Percentiles rank a stretch among this genome's conserved stretches.
Evolutionary conservation across 2,888 invertebrate genomes (phyloP).

Genomic region (Clusia tigrina): DNA sequence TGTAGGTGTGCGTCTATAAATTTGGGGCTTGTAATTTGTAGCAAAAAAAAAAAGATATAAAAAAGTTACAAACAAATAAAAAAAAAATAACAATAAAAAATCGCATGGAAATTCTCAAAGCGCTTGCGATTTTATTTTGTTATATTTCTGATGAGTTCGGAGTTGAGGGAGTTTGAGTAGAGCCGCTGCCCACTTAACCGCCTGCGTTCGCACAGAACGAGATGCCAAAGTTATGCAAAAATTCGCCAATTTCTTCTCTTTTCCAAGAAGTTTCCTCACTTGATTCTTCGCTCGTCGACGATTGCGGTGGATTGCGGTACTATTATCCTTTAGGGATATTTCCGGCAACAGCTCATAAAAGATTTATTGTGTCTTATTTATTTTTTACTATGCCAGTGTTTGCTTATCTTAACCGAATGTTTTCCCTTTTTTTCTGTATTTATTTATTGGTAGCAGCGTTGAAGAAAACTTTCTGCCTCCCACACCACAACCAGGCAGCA

Average conservation of each 20-base stretch:
- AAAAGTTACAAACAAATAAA: background rate
- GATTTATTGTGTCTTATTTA: constrained; percentile 24
- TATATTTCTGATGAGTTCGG: background rate
- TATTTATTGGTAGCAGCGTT: too few species aligned
- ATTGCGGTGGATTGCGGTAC: background rate
- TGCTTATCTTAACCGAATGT: background rate
- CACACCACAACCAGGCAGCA: too few species aligned
- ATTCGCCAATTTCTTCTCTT: constrained; percentile 3
- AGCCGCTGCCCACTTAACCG: background rate
- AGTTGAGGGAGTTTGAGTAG: too few species aligned
- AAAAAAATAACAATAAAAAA: constrained; percentile 11
- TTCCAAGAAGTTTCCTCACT: background rate
- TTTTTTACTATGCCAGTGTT: constrained; percentile 8
- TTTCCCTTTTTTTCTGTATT: background rate
- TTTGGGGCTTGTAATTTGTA: background rate
- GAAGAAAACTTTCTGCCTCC: too few species aligned
- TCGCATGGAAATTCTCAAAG: constrained; percentile 3
- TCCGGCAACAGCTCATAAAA: constrained; percentile 23
- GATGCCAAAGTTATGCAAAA: constrained; percentile 13
- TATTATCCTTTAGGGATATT: constrained; percentile 23
- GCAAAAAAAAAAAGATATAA: constrained; percentile 7
- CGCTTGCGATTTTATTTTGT: background rate
- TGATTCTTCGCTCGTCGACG: constrained; percentile 2
- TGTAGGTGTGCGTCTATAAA: background rate
- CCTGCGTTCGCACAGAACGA: background rate